Evolutionary conservation across 2,113 vertebrate species (phyloP).

Genomic region (Trematocara nigrifrons): DNA sequence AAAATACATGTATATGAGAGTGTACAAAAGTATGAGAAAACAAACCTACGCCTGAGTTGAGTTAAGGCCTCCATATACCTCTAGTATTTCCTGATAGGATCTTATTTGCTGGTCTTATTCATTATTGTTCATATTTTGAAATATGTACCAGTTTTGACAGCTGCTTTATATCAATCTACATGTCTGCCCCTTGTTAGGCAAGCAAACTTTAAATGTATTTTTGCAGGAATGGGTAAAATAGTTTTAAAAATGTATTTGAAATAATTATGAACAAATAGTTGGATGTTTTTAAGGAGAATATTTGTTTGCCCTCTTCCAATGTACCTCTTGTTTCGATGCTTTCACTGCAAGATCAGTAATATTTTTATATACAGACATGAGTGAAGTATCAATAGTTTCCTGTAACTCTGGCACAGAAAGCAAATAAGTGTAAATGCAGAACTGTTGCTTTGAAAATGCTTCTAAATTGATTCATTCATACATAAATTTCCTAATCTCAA

Average conservation of each 20-base stretch:
- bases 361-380: not conserved
- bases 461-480: not conserved
- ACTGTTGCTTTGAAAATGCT: not conserved
- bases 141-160: not conserved
- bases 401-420: not conserved
- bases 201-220: not conserved
- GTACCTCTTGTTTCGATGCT: not conserved
- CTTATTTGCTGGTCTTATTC: not conserved
- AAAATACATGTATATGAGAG: not conserved
- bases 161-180: not conserved
- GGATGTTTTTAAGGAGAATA: not conserved
- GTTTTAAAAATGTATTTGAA: not conserved
- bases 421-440: not conserved
- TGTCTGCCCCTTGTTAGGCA: not conserved
- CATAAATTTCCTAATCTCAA: not conserved
- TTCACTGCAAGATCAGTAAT: not conserved
- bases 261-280: not conserved
- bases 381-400: not conserved
- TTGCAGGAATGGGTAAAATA: not conserved
- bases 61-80: not conserved
- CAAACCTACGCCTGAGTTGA: not conserved
- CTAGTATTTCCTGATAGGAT: not conserved
- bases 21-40: not conserved
- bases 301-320: not conserved
- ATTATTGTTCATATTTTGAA: not conserved